These are phyloP conservation scores for Desoria tigrina DNA, from an alignment of 2,888 invertebrate species.

Conservation along the genomic window DNA sequence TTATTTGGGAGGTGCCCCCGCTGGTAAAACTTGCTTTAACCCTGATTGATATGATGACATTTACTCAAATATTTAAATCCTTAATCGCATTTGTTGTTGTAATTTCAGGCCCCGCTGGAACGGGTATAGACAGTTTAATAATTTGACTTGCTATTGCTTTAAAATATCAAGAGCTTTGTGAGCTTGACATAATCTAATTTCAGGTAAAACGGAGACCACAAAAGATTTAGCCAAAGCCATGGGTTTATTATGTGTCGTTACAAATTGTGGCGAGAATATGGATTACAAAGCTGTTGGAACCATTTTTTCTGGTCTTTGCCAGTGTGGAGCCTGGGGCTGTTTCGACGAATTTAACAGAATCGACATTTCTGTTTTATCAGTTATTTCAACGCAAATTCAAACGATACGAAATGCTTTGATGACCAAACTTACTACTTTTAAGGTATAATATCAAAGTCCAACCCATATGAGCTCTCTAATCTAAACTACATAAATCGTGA, in stretches of 20 bases:
- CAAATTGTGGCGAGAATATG: constrained; percentile 87
- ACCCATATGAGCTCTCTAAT: too few relatives aligned
- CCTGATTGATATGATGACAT: too few relatives aligned
- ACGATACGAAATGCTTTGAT: constrained; percentile 82
- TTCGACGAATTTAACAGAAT: constrained; percentile 97
- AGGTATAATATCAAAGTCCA: too few relatives aligned
- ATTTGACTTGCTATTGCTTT: constrained; percentile 23
- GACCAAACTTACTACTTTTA: constrained; percentile 71
- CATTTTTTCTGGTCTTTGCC: constrained; percentile 74
- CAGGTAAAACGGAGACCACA: constrained; percentile 71
- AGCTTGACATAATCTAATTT: constrained; percentile 67
- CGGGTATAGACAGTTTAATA: not conserved
- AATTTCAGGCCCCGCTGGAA: not conserved
- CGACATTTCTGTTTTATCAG: constrained; percentile 86
- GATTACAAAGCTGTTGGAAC: constrained; percentile 80
- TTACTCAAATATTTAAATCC: too few relatives aligned
- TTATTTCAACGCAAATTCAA: constrained; percentile 88
- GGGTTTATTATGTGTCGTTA: constrained; percentile 50
- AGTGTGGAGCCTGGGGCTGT: constrained; percentile 89
- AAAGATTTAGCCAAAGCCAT: constrained; percentile 80
- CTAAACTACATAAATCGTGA: too few relatives aligned
- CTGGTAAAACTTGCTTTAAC: too few relatives aligned
- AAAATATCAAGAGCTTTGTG: constrained; percentile 61
- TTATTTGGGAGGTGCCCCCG: too few relatives aligned
- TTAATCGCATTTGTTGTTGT: not conserved